phyloP scores from a whole-genome alignment of 2,113 vertebrate species.

The Psammodynastes pulverulentus region DNA sequence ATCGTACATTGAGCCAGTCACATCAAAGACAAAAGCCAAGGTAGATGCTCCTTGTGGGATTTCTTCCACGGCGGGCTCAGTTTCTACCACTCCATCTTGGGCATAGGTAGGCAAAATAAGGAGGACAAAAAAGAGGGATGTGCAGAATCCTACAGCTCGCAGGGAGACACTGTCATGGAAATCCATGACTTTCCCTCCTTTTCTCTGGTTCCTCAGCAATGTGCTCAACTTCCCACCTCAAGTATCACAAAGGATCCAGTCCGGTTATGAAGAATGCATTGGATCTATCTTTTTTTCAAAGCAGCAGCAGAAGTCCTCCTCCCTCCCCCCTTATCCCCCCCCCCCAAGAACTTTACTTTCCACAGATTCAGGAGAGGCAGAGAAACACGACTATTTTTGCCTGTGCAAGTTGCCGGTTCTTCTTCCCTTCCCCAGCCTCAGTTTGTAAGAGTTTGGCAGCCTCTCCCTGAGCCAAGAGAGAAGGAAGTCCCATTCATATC shows the following conservation, averaged over 20 bases:
- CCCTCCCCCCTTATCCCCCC: not conserved
- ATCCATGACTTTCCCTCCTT: conserved; percentile 39
- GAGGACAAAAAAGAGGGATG: conserved; percentile 53
- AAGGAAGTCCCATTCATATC: conserved; percentile 38
- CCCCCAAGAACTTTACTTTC: not conserved
- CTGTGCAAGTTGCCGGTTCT: conserved; percentile 20
- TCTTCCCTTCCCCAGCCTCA: conserved; percentile 36
- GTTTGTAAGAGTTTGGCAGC: conserved; percentile 45
- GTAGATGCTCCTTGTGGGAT: conserved; percentile 94
- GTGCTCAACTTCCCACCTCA: conserved; percentile 21
- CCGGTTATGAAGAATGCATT: conserved; percentile 43
- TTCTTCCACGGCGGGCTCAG: conserved; percentile 51
- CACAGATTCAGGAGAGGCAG: conserved; percentile 19
- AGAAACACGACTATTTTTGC: conserved; percentile 53
- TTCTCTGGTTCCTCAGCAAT: not conserved
- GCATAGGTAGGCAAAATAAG: conserved; percentile 55
- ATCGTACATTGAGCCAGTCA: conserved; percentile 98
- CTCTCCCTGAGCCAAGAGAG: conserved; percentile 35
- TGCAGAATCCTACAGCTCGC: conserved; percentile 34
- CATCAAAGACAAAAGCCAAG: conserved; percentile 97
- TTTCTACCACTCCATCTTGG: conserved; percentile 57
- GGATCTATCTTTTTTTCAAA: conserved; percentile 13
- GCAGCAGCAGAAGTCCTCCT: not conserved
- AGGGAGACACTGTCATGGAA: conserved; percentile 11
- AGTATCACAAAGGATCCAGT: conserved; percentile 19